Evolutionary conservation across 2,113 vertebrate genomes (phyloP), one percentile per base, ranked within the genome.

Genomic region (Lutjanus erythropterus): DNA sequence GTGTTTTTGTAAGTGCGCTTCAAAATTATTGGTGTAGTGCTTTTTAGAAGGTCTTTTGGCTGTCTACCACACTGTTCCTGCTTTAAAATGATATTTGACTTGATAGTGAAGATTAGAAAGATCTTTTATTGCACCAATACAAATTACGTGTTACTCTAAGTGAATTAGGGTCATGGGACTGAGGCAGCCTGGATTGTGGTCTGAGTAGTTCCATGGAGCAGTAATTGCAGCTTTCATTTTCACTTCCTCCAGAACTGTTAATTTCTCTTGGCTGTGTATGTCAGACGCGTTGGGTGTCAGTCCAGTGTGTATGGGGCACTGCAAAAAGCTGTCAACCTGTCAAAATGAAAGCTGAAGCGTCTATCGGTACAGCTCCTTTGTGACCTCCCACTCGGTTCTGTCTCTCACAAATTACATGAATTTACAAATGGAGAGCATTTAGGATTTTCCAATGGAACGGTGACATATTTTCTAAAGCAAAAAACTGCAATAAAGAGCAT

Each of bases 191-290:
- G 75, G 67, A 78, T 41, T 67, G 59, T 68, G 29, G 50, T 73
- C 52, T 71, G 61, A 82, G 59, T 70, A 55, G 53, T 35, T 78
- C 25, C 67, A 72, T 71, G 56, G 60, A 42, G 58, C 55, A 66
- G 31, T 80, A 78, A 87, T 77, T 85, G 75, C 80, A 42, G 75
- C 75, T 72, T 87, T 52, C 60, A 81, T 79, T 83, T 85, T 73
- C 61, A 72, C 83, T 74, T 89, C 70, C 66, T 62, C 44, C 72
- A 52, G 37, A 80, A 55, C 33, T 68, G 50, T 42, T 81, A 5
- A 83, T 75, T 83, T 69, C 33, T 67, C 42, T 25, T 46, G 58
- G 65, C 74, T 72, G 79, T 65, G 55, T 53, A 55, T 80, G 72
- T 81, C 78, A 71, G 71, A 70, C 29, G 23, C 19, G 23, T 73